phyloP scores from a whole-genome alignment of 2,113 vertebrate species.

The Hyaena hyaena region DNA sequence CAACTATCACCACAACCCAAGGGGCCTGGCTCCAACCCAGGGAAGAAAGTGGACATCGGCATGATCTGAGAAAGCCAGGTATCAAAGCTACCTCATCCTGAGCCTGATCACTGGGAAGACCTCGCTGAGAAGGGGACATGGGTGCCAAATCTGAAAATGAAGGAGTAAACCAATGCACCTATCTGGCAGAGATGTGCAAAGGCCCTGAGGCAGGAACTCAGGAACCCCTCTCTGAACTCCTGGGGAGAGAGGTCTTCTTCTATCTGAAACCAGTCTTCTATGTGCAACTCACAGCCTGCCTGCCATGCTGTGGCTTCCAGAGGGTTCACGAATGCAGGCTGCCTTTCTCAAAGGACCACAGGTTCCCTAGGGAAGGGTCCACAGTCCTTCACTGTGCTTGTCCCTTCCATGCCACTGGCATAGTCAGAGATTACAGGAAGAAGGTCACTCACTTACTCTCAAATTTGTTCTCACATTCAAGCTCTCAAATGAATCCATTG shows the following conservation, averaged over 20 bases:
- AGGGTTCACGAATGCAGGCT: fast-evolving
- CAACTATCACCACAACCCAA: neutral
- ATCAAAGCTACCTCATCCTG: fast-evolving
- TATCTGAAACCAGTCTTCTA: neutral
- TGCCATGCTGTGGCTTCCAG: neutral
- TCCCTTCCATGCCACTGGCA: neutral
- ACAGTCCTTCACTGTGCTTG: neutral
- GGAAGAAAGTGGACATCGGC: neutral
- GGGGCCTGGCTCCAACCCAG: too few species aligned
- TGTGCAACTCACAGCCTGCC: neutral
- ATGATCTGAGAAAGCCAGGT: neutral
- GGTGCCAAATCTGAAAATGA: neutral
- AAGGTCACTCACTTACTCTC: too few species aligned
- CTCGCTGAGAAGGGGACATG: fast-evolving
- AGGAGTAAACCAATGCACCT: neutral
- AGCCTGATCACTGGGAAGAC: neutral
- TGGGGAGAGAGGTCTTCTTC: neutral
- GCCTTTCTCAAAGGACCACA: neutral
- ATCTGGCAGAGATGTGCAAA: neutral
- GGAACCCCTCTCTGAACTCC: neutral
- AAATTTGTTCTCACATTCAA: neutral
- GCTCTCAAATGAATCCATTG: neutral
- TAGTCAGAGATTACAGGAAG: neutral
- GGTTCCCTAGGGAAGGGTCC: neutral
- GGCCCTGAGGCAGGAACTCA: neutral